A percentile compares a stretch with the other conserved stretches of the same genome.
phyloP scores from a whole-genome alignment of 2,113 vertebrate genomes.

The Lepidiolamprologus cunningtoni region DNA sequence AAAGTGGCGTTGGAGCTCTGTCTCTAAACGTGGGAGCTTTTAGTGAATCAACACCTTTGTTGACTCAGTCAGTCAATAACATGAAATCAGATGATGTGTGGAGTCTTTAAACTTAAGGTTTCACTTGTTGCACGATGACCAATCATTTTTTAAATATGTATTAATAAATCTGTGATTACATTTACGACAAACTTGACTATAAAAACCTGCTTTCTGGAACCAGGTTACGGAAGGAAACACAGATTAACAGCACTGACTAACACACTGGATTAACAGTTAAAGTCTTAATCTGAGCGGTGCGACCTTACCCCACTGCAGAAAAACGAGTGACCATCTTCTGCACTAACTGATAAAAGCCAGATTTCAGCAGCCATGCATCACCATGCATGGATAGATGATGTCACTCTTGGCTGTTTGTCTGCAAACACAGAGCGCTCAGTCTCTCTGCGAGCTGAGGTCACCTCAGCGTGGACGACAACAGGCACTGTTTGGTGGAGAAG shows the following conservation, averaged over 20 bases:
- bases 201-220: background rate
- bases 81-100: background rate
- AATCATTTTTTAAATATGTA: background rate
- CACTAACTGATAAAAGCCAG: background rate
- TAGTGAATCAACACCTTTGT: background rate
- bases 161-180: background rate
- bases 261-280: background rate
- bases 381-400: constrained; percentile 10
- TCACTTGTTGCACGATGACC: background rate
- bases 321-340: background rate
- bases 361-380: background rate
- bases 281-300: background rate
- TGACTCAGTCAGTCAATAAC: background rate
- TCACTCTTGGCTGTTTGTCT: constrained; percentile 20
- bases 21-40: background rate
- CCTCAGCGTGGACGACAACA: background rate
- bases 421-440: constrained; percentile 43
- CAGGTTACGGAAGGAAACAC: fast-evolving
- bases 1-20: background rate
- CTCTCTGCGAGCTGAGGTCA: constrained; percentile 54
- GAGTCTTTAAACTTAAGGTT: background rate
- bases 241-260: background rate
- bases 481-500: background rate
- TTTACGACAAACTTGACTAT: background rate
- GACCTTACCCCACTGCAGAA: background rate